A percentile compares a stretch with the other conserved stretches of the same genome.
Evolutionary conservation across 2,888 invertebrate genomes (phyloP).

Genomic region (Heliconius cydno): DNA sequence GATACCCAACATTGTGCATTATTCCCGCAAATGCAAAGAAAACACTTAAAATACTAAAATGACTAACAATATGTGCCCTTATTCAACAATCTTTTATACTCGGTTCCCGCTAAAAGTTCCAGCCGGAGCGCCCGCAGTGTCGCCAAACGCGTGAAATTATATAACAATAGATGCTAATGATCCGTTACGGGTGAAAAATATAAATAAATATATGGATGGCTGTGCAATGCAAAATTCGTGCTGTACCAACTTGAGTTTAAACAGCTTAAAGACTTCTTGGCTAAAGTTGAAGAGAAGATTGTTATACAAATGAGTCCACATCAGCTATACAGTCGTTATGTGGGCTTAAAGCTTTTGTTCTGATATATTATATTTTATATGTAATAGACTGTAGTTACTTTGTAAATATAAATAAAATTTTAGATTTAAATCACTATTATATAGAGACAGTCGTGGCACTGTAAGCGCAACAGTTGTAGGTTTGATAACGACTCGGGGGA

Average conservation of each 20-base stretch:
- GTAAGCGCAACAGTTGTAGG: neutral
- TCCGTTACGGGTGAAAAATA: conserved; percentile 76
- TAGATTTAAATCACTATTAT: neutral
- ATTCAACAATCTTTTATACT: conserved; percentile 59
- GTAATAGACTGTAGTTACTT: neutral
- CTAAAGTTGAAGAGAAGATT: neutral
- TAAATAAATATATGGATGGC: conserved; percentile 67
- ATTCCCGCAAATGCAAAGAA: conserved; percentile 47
- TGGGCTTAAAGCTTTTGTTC: neutral
- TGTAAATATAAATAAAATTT: neutral
- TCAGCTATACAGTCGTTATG: neutral
- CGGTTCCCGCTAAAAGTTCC: conserved; percentile 71
- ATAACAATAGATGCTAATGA: conserved; percentile 78
- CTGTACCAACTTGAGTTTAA: conserved; percentile 8
- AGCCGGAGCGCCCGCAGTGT: conserved; percentile 75
- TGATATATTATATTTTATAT: neutral
- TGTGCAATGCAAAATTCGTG: conserved; percentile 41
- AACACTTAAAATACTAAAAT: conserved; percentile 54
- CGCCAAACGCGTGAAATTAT: conserved; percentile 80
- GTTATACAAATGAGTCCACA: conserved; percentile 12
- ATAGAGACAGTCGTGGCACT: neutral
- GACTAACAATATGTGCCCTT: conserved; percentile 56
- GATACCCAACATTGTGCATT: conserved; percentile 46
- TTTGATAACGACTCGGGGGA: neutral
- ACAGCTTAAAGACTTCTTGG: conserved; percentile 6